A percentile compares a stretch with the other conserved stretches of the same genome.
phyloP scores from a whole-genome alignment of 2,888 invertebrate species.

The Thysanoteuthis rhombus region DNA sequence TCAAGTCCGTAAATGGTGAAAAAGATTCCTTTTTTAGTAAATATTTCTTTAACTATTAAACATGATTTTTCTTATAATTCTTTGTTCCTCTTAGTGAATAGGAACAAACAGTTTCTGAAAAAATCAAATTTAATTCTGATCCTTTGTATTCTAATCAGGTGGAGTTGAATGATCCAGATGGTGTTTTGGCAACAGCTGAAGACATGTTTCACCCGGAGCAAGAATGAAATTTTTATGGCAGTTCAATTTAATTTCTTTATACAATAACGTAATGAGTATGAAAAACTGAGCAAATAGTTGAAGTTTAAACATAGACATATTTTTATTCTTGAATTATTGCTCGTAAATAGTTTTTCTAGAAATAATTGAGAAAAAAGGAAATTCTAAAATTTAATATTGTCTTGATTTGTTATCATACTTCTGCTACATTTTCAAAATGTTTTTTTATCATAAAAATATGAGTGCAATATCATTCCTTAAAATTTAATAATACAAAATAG shows the following conservation, averaged over 20 bases:
- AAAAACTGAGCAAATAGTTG: neutral
- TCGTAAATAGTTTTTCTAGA: neutral
- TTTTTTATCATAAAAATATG: no score
- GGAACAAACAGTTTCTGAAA: neutral
- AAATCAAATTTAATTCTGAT: neutral
- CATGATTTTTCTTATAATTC: neutral
- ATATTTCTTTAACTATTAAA: neutral
- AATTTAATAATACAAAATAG: neutral
- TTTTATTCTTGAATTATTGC: neutral
- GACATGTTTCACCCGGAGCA: constrained; percentile 26
- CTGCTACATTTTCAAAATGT: neutral
- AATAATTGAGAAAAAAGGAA: neutral
- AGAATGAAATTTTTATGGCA: neutral
- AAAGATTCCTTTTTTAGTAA: neutral
- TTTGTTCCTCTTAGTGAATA: neutral
- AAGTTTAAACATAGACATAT: neutral
- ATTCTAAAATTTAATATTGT: neutral
- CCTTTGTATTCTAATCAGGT: neutral
- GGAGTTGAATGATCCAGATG: neutral
- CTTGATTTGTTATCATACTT: neutral
- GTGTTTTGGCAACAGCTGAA: neutral
- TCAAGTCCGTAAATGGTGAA: no score
- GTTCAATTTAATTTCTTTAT: neutral
- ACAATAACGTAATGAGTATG: neutral
- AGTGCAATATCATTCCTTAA: no score